Evolutionary conservation across 2,113 vertebrate species (phyloP), one percentile per base, ranked within the genome.

Genomic region (Prolemur simus): DNA sequence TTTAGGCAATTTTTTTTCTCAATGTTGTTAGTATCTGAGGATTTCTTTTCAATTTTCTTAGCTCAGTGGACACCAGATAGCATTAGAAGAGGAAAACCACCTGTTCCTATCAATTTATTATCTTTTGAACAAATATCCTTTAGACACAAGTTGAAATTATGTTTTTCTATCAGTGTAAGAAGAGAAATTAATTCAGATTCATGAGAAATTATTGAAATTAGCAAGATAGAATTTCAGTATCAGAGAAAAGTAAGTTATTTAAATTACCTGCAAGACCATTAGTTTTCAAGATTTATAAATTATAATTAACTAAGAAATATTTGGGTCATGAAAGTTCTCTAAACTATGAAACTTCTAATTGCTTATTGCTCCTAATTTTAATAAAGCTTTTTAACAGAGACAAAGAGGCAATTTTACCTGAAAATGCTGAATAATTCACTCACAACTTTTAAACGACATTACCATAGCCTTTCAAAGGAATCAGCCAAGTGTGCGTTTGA

Each of bases 151-250:
- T 94, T 94, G 34, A 63, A 96, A 86, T 73, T 82, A 80, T 49
- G 47, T 32, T 94, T 97, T 96, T 92, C 49, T 89, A 54, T 87
- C 69, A 91, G 32, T 63, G 73, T 8, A 88, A 64, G 71, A 92
- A 95, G 78, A 66, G 95, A 91, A 74, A 86, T 63, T 58, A 78
- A 89, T 96, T 95, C 69, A 95, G 90, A 77, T 80, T 87, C 52
- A 87, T 68, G 87, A 93, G 80, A 89, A 95, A 93, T 93, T 78
- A 89, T 64, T 92, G 63, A 96, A 96, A 95, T 96, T 76, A 97
- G 83, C 45, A 83, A 89, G 60, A 92, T 68, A 83, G 34, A 68
- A 54, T 93, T 97, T 93, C 74, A 76, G 37, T 23, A 68, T 91
- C 68, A 87, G 86, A 93, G 73, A 58, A 71, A 82, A 93, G 56